Evolutionary conservation across 2,888 invertebrate genomes (phyloP).

Genomic region (Epirrhoe tristata): DNA sequence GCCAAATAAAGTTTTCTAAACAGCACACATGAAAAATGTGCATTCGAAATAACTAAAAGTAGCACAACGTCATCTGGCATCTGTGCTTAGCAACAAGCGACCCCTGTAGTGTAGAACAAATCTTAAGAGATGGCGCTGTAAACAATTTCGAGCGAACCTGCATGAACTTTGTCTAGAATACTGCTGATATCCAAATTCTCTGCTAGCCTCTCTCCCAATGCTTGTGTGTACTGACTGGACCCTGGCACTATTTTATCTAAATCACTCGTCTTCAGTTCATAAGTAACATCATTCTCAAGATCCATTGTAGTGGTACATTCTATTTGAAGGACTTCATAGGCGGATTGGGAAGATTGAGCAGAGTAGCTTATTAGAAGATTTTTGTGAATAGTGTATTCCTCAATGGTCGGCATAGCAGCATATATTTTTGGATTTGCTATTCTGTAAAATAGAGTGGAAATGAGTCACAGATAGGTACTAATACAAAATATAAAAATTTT

Average conservation of each 20-base stretch:
- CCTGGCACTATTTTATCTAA: constrained; percentile 65
- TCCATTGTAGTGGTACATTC: constrained; percentile 68
- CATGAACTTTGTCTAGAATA: constrained; percentile 78
- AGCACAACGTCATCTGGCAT: neutral
- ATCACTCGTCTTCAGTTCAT: constrained; percentile 69
- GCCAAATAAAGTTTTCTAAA: no score
- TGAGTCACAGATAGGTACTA: no score
- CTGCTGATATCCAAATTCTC: constrained; percentile 73
- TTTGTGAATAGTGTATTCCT: constrained; percentile 69
- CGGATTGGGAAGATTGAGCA: constrained; percentile 67
- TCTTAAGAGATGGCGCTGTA: constrained; percentile 6
- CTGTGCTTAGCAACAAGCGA: neutral
- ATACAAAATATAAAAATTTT: no score
- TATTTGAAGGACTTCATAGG: constrained; percentile 75
- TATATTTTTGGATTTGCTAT: constrained; percentile 64
- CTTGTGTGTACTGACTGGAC: constrained; percentile 73
- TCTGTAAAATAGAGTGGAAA: constrained; percentile 53
- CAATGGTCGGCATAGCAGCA: constrained; percentile 57
- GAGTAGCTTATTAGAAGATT: constrained; percentile 76
- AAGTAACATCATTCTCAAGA: constrained; percentile 59
- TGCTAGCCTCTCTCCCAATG: constrained; percentile 69
- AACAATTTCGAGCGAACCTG: constrained; percentile 56
- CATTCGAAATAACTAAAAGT: no score
- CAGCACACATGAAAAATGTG: no score
- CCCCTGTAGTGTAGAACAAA: neutral